Conservation (phyloP, 2,113 vertebrate genomes). For the Vulpes vulpes region DNA sequence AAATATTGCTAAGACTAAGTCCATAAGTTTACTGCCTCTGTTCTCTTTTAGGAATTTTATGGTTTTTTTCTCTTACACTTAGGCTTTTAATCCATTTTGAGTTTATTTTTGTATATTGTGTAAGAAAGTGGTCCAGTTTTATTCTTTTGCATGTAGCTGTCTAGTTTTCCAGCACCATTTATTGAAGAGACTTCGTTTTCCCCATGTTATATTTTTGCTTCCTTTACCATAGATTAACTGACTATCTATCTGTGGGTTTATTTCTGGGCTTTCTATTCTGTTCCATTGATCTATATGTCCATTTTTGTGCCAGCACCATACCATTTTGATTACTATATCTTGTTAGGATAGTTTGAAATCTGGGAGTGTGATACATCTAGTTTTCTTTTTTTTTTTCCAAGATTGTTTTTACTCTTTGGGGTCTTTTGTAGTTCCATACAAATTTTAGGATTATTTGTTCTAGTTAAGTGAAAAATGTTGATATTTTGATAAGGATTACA, state of each 20-base stretch:
- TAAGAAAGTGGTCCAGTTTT: neutral
- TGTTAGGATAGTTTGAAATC: neutral
- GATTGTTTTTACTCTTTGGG: neutral
- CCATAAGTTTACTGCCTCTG: neutral
- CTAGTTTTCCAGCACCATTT: neutral
- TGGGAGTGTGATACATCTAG: neutral
- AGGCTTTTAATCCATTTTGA: neutral
- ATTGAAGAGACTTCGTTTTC: neutral
- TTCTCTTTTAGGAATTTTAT: neutral
- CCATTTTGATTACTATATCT: neutral
- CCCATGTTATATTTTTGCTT: neutral
- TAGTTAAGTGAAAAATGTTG: neutral
- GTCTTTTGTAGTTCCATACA: neutral
- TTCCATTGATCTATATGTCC: neutral
- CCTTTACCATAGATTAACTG: neutral
- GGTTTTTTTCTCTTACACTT: neutral
- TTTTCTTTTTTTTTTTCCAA: neutral
- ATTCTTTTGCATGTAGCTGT: neutral
- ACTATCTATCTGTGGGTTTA: neutral
- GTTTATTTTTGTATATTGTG: neutral
- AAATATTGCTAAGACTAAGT: neutral
- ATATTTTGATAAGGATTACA: neutral
- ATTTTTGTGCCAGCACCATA: neutral
- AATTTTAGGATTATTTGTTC: neutral
- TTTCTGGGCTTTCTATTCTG: neutral